These are phyloP conservation scores for Rhinolophus ferrumequinum DNA, from an alignment of 2,113 vertebrate genomes.

Conservation along the genomic window DNA sequence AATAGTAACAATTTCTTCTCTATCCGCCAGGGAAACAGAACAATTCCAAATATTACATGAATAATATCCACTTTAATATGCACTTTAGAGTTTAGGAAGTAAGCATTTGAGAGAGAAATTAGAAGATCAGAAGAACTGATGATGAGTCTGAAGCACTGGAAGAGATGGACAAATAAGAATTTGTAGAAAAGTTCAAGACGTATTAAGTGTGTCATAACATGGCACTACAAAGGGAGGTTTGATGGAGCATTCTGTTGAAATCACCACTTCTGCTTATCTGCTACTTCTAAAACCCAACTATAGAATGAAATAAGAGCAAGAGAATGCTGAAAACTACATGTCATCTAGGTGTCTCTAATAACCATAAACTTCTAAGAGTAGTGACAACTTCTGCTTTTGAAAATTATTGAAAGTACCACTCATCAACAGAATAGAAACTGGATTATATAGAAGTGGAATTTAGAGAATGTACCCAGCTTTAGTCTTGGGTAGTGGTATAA, in stretches of 20 bases:
- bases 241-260: not conserved
- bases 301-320: not conserved
- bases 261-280: not conserved
- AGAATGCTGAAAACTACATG: not conserved
- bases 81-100: not conserved
- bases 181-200: not conserved
- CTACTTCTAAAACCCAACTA: not conserved
- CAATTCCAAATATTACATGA: not conserved
- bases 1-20: not conserved
- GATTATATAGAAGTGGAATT: not conserved
- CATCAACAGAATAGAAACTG: not conserved
- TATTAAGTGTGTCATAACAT: not conserved
- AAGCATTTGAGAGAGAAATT: not conserved
- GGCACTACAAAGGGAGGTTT: not conserved
- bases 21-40: not conserved
- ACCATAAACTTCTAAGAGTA: not conserved
- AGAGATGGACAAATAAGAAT: not conserved
- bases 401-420: not conserved
- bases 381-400: not conserved
- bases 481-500: not conserved
- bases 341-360: not conserved
- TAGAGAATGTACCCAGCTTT: not conserved
- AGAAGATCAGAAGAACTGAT: not conserved
- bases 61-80: not conserved
- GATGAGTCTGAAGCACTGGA: too few relatives aligned